Evolutionary conservation across 2,888 invertebrate species (phyloP).

Genomic region (Leptopilina syphax): DNA sequence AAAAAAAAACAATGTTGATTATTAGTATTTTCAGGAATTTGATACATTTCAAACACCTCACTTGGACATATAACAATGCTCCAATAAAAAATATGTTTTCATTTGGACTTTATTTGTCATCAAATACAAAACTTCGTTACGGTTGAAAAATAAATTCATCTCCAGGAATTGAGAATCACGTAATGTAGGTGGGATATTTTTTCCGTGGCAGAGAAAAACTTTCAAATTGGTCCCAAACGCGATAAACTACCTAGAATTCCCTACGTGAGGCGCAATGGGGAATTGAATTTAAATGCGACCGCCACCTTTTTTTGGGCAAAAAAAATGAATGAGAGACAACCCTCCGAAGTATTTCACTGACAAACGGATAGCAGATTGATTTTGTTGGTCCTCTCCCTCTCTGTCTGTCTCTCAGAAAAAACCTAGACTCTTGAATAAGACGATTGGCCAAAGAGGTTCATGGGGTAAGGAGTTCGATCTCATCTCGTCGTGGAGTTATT

Average conservation of each 20-base stretch:
- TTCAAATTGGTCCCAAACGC: constrained; percentile 70
- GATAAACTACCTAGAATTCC: constrained; percentile 63
- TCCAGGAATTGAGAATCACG: constrained; percentile 48
- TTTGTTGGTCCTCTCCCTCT: constrained; percentile 61
- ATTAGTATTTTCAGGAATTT: too few species aligned
- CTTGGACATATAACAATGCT: too few species aligned
- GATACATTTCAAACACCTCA: too few species aligned
- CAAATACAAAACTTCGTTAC: constrained; percentile 9
- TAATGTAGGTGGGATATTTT: constrained; percentile 44
- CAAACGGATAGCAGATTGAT: constrained; percentile 74
- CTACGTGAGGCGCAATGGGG: constrained; percentile 60
- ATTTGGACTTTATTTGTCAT: not conserved
- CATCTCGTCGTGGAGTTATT: constrained; percentile 71
- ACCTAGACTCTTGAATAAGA: constrained; percentile 51
- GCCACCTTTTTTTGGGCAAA: constrained; percentile 48
- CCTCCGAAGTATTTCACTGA: constrained; percentile 51
- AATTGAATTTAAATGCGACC: constrained; percentile 72
- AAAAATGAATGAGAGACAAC: constrained; percentile 50
- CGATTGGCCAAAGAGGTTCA: constrained; percentile 44
- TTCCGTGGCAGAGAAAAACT: constrained; percentile 51
- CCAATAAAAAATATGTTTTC: too few species aligned
- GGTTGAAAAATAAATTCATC: constrained; percentile 44
- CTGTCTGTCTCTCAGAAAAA: constrained; percentile 2
- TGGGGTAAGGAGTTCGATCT: constrained; percentile 70
- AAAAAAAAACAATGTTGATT: too few species aligned